A percentile compares a stretch with the other conserved stretches of the same genome.
These are phyloP conservation scores for Telmatochromis brachygnathus DNA, from an alignment of 2,113 vertebrate species.

Conservation along the genomic window DNA sequence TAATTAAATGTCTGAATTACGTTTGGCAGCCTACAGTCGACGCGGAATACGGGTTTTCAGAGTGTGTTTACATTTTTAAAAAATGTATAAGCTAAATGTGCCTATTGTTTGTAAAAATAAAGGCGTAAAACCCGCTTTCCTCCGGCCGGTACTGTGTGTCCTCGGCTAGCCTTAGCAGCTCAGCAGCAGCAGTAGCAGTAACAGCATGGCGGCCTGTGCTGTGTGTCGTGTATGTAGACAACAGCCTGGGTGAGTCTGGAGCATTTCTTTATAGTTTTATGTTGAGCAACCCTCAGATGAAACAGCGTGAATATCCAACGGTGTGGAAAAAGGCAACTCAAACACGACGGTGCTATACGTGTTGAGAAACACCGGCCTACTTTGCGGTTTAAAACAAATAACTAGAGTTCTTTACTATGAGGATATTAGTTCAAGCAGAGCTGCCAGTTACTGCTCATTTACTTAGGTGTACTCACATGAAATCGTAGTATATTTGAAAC, in stretches of 20 bases:
- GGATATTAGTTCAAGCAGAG: not conserved
- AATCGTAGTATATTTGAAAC: not conserved
- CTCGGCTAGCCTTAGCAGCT: not conserved
- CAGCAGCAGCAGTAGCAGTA: not conserved
- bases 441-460: not conserved
- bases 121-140: rapidly evolving
- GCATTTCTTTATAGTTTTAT: not conserved
- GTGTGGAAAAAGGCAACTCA: not conserved
- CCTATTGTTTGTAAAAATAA: rapidly evolving
- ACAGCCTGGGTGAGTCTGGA: not conserved
- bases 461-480: not conserved
- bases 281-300: rapidly evolving
- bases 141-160: slow-evolving; percentile 15
- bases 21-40: not conserved
- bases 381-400: not conserved
- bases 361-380: not conserved
- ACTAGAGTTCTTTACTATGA: not conserved
- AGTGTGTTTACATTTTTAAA: not conserved
- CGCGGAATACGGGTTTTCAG: not conserved
- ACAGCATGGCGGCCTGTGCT: slow-evolving; percentile 17
- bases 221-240: not conserved
- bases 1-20: not conserved
- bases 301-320: not conserved
- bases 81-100: not conserved
- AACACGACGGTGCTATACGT: not conserved